Base-by-base conservation (phyloP, 2,888 invertebrate genomes). In the Chymomyza procnemis region DNA sequence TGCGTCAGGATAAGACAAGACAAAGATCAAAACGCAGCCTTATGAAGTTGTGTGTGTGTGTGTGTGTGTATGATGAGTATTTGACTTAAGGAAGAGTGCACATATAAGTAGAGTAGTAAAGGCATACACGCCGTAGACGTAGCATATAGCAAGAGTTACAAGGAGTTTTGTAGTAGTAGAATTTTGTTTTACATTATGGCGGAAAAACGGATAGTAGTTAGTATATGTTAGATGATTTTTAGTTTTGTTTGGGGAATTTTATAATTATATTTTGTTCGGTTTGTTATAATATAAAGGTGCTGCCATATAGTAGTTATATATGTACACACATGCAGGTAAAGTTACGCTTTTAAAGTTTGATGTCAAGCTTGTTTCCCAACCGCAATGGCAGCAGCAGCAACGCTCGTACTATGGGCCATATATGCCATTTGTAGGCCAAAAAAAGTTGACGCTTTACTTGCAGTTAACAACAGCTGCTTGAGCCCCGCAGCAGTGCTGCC, bases 401-500 rank as follows among this genome's bases (percentile, higher is more conserved):
- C 19, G 16, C 18, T 6, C 3, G 19, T 18, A 50, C 9, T 50
- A 19, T 50, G 50, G 19, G 34, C 34, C 16, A 50, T 50, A 18
- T 16, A 16, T 50, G 9, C 50, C 50, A 50, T 50, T n/a, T 0
- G 4, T n/a, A 18, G 8, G 50, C 50, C 16, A 50, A 50, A 50
- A n/a, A n/a, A n/a, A n/a, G n/a, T 18, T 50, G 8, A n/a, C 50
- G 19, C 50, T n/a, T 47, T 50, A 14, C 16, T 50, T 41, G 34
- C 34, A 41, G 34, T 19, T 50, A 19, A 19, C 50, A 50, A 18
- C 50, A 50, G 50, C 50, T n/a, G 50, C 50, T 50, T 50, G 50
- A 50, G 50, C 50, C 50, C 50, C 50, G 50, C 50, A 50, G 50
- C 50, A 50, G 50, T 50, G 50, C 9, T 50, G 50, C 50, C 50